phyloP scores from a whole-genome alignment of 2,888 invertebrate species.

The Chrysopilus asiliformis region DNA sequence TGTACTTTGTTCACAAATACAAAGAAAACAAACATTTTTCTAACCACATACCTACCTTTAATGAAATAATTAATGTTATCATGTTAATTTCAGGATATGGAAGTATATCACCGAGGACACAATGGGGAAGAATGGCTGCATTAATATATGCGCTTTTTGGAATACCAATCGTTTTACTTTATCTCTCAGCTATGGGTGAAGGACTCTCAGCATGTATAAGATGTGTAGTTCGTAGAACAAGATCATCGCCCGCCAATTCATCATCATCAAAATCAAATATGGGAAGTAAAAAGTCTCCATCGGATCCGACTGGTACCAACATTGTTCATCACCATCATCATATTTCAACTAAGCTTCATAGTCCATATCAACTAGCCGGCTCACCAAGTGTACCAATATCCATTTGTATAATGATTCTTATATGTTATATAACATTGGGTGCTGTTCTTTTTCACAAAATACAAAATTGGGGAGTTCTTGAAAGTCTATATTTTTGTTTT shows the following conservation, averaged over 20 bases:
- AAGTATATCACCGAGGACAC: slow-evolving; percentile 65
- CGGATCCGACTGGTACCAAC: slow-evolving; percentile 18
- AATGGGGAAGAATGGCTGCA: slow-evolving; percentile 64
- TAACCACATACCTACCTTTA: not conserved
- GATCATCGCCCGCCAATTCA: slow-evolving; percentile 20
- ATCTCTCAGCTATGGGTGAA: slow-evolving; percentile 77
- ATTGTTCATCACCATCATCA: slow-evolving; percentile 24
- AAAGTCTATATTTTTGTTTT: slow-evolving; percentile 73
- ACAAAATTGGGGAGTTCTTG: slow-evolving; percentile 83
- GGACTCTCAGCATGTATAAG: slow-evolving; percentile 69
- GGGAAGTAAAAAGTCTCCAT: slow-evolving; percentile 13
- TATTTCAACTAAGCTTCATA: slow-evolving; percentile 16
- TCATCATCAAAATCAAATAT: slow-evolving; percentile 15
- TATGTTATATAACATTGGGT: slow-evolving; percentile 78
- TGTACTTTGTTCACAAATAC: no score
- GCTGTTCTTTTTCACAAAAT: slow-evolving; percentile 79
- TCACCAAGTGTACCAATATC: slow-evolving; percentile 66
- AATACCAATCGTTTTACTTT: slow-evolving; percentile 77
- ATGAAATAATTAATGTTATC: slow-evolving; percentile 3
- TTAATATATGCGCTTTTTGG: slow-evolving; percentile 74
- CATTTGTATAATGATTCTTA: slow-evolving; percentile 71
- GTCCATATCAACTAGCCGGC: slow-evolving; percentile 12
- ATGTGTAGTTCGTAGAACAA: slow-evolving; percentile 49
- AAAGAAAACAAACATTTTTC: not conserved
- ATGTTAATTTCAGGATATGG: slow-evolving; percentile 57